Conservation (phyloP, 2,797 vertebrate genomes). For the Gallirallus australis region DNA sequence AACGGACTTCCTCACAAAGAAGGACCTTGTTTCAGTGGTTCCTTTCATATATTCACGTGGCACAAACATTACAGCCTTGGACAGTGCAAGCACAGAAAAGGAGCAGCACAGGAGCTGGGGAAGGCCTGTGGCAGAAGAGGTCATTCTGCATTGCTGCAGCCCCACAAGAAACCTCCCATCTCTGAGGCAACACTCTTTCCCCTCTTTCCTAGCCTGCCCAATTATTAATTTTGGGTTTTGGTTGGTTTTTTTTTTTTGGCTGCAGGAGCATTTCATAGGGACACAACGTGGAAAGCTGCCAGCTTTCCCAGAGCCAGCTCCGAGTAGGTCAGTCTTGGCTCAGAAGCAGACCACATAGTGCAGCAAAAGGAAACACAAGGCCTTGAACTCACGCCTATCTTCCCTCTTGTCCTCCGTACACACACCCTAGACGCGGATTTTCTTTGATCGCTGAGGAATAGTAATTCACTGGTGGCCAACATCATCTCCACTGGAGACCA, state of each 20-base stretch:
- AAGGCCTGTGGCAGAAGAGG: background rate
- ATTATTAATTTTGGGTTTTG: background rate
- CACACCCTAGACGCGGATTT: background rate
- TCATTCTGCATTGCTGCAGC: background rate
- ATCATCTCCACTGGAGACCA: background rate
- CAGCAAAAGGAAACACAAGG: conserved; percentile 42
- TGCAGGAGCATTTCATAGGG: background rate
- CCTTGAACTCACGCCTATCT: background rate
- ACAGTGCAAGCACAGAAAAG: background rate
- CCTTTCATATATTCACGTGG: background rate
- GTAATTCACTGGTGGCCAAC: background rate
- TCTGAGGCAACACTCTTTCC: background rate
- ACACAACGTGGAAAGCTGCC: conserved; percentile 30
- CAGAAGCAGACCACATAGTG: conserved; percentile 19
- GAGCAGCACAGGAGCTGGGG: background rate
- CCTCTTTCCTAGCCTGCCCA: background rate
- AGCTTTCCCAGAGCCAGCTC: conserved; percentile 43
- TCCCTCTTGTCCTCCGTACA: background rate
- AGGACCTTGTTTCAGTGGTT: background rate
- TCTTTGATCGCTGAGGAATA: background rate
- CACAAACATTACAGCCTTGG: background rate
- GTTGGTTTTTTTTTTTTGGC: background rate
- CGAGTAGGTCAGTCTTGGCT: conserved; percentile 55
- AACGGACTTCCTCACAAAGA: background rate
- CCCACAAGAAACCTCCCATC: background rate